These are phyloP conservation scores for Drosophila sp. DNA, from an alignment of 1,140 invertebrate genomes.

Conservation along the genomic window DNA sequence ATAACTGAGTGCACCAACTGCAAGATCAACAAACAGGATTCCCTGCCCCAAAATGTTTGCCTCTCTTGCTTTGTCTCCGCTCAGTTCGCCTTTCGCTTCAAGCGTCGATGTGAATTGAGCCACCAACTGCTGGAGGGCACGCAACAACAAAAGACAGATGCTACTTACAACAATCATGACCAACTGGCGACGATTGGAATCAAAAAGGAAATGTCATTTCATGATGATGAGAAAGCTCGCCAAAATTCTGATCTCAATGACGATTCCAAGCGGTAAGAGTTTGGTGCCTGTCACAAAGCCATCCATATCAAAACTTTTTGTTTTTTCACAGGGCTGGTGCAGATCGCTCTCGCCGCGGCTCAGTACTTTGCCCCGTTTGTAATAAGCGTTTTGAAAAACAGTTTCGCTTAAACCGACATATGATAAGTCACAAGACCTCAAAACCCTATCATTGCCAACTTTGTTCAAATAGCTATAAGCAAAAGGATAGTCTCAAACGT, in stretches of 20 bases:
- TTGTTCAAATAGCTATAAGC: conserved; percentile 11
- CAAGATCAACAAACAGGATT: conserved; percentile 13
- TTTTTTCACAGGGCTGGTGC: background rate
- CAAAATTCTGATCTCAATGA: conserved; percentile 11
- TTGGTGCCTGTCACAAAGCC: background rate
- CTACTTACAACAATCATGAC: conserved; percentile 7
- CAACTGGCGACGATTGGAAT: background rate
- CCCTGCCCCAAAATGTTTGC: conserved; percentile 12
- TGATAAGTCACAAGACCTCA: conserved; percentile 8
- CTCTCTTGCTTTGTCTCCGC: conserved; percentile 10
- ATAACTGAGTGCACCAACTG: conserved; percentile 8
- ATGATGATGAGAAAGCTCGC: background rate
- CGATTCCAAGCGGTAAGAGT: background rate
- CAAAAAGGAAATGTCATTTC: background rate
- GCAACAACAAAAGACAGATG: conserved; percentile 1
- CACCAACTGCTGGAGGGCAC: conserved; percentile 1
- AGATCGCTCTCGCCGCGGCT: background rate
- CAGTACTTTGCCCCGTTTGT: background rate
- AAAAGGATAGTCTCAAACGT: conserved; percentile 7
- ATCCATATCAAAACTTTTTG: background rate
- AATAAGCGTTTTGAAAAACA: conserved; percentile 5
- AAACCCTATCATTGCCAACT: conserved; percentile 7
- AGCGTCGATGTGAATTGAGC: conserved; percentile 7
- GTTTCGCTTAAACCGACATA: conserved; percentile 6
- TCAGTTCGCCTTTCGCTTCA: conserved; percentile 11